Percentiles rank a stretch among this genome's conserved stretches.
Conservation (phyloP, 2,888 invertebrate genomes). For the Eupithecia tripunctaria region DNA sequence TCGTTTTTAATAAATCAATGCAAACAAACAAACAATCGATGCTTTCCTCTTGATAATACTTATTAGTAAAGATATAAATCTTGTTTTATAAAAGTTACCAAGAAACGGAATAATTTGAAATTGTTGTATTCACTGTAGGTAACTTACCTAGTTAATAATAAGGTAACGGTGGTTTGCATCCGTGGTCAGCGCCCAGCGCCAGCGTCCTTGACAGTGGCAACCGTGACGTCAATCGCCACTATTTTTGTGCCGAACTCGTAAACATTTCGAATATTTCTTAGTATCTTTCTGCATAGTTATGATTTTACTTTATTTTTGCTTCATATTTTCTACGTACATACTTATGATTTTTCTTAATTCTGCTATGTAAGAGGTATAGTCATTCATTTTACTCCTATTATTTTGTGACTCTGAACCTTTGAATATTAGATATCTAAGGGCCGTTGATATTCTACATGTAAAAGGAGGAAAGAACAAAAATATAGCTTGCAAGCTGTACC, state of each 20-base stretch:
- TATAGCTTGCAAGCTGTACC: neutral
- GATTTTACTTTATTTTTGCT: conserved; percentile 7
- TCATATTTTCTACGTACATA: neutral
- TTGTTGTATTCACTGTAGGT: neutral
- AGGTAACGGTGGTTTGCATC: conserved; percentile 20
- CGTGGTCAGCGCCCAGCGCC: conserved; percentile 21
- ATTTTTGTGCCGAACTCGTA: conserved; percentile 50
- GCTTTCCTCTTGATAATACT: too few species aligned
- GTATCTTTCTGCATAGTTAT: conserved; percentile 26
- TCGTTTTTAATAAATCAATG: too few species aligned
- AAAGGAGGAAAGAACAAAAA: too few species aligned
- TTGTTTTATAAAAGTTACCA: neutral
- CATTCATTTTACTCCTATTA: too few species aligned
- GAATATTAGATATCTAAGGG: too few species aligned
- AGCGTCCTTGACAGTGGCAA: conserved; percentile 46
- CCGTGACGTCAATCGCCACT: conserved; percentile 46
- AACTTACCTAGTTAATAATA: neutral
- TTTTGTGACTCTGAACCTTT: too few species aligned
- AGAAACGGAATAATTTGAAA: neutral
- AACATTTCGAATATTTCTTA: conserved; percentile 52
- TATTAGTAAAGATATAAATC: too few species aligned
- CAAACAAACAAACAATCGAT: too few species aligned
- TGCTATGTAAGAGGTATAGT: too few species aligned
- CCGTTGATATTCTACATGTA: too few species aligned
- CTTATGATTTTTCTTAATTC: too few species aligned